Evolutionary conservation across 2,888 invertebrate species (phyloP).

Genomic region (Acleris sparsana): DNA sequence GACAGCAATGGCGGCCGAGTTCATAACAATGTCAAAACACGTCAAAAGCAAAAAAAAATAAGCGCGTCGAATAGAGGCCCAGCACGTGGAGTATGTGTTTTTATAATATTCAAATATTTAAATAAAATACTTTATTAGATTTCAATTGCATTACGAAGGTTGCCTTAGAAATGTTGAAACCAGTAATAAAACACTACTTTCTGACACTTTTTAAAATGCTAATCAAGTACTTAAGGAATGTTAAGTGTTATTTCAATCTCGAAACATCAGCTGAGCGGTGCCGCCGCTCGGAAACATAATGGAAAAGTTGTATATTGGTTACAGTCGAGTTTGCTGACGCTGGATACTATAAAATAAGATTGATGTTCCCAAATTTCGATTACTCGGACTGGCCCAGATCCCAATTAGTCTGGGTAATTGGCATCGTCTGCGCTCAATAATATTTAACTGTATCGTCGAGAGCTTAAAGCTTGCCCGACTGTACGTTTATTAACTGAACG

Average conservation of each 20-base stretch:
- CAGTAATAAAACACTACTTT: too few species aligned
- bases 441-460: conserved; percentile 14
- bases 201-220: too few species aligned
- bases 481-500: too few species aligned
- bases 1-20: too few species aligned
- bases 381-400: conserved; percentile 20
- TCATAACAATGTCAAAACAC: too few species aligned
- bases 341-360: conserved; percentile 28
- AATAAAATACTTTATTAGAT: too few species aligned
- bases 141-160: too few species aligned
- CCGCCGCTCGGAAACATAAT: conserved; percentile 3
- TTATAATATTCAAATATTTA: too few species aligned
- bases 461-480: not conserved
- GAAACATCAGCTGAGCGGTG: not conserved
- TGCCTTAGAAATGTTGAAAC: too few species aligned
- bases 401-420: conserved; percentile 30
- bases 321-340: conserved; percentile 26
- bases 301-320: conserved; percentile 14
- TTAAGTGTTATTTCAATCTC: not conserved
- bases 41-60: too few species aligned
- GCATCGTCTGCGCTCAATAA: conserved; percentile 20
- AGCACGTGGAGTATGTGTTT: too few species aligned
- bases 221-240: not conserved
- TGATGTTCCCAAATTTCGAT: conserved; percentile 35
- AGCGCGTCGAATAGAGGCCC: too few species aligned